These are phyloP conservation scores for Scolopax rusticola DNA, from an alignment of 2,797 vertebrate genomes.

Conservation along the genomic window DNA sequence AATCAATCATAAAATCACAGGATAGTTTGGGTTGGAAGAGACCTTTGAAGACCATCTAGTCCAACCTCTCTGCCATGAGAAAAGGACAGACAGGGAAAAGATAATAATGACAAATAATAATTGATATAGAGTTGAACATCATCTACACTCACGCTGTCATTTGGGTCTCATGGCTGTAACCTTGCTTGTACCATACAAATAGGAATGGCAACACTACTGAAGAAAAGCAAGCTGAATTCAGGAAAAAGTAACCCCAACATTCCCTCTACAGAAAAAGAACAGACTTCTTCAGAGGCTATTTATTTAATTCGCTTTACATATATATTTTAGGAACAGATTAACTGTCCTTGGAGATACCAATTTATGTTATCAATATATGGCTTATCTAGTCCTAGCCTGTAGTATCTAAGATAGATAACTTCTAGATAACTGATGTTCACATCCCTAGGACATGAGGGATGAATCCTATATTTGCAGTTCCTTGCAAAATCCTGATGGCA, in stretches of 20 bases:
- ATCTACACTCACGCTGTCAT: neutral
- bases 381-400: neutral
- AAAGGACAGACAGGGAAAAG: neutral
- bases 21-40: neutral
- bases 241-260: accelerated
- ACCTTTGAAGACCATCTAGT: neutral
- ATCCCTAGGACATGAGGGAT: neutral
- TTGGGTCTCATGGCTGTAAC: neutral
- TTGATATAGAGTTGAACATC: neutral
- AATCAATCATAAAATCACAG: neutral
- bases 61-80: neutral
- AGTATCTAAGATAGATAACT: neutral
- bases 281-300: neutral
- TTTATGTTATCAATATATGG: neutral
- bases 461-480: neutral
- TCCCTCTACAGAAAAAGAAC: neutral
- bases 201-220: neutral
- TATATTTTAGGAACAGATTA: neutral
- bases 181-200: neutral
- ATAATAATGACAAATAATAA: neutral
- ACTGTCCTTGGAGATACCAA: neutral
- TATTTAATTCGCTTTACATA: neutral
- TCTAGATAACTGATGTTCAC: neutral
- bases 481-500: neutral
- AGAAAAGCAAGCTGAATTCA: neutral